These are phyloP conservation scores for Zaprionus bogoriensis DNA, from an alignment of 2,888 invertebrate genomes.

Conservation along the genomic window DNA sequence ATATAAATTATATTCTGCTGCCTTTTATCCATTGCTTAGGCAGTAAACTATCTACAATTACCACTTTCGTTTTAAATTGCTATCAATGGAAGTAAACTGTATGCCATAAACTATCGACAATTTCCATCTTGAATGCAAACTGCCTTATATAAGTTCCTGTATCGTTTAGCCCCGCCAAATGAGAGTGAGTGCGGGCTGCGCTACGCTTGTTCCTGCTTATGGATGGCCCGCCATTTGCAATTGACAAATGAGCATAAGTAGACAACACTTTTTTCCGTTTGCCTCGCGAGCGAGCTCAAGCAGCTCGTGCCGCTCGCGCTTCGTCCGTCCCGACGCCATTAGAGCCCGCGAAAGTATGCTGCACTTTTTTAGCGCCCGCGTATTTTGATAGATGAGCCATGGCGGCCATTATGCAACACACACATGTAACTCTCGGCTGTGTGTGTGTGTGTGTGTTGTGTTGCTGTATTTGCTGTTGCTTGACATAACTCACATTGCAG, in stretches of 20 bases:
- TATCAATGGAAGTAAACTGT: no score
- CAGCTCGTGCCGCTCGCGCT: background rate
- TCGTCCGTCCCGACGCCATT: slow-evolving; percentile 28
- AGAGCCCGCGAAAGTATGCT: slow-evolving; percentile 64
- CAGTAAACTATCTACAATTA: no score
- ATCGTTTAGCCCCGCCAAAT: slow-evolving; percentile 36
- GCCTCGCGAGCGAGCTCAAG: slow-evolving; percentile 4
- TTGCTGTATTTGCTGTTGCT: slow-evolving; percentile 40
- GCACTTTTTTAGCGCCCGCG: slow-evolving; percentile 55
- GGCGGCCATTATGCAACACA: slow-evolving; percentile 74
- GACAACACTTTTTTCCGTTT: slow-evolving; percentile 50
- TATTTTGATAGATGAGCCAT: slow-evolving; percentile 77
- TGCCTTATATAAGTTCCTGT: slow-evolving; percentile 10
- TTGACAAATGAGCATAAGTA: slow-evolving; percentile 60
- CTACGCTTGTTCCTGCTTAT: slow-evolving; percentile 16
- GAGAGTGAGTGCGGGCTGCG: slow-evolving; percentile 37
- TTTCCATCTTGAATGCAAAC: no score
- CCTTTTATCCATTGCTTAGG: no score
- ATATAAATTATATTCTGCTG: no score
- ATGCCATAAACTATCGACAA: no score
- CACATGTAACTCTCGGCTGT: slow-evolving; percentile 12
- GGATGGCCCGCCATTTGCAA: slow-evolving; percentile 28
- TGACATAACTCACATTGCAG: slow-evolving; percentile 76
- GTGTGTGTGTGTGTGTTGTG: slow-evolving; percentile 15
- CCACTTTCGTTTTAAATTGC: no score